A percentile compares a stretch with the other conserved stretches of the same genome.
These are phyloP conservation scores for Proteles cristata DNA, from an alignment of 2,113 vertebrate species.

Conservation along the genomic window DNA sequence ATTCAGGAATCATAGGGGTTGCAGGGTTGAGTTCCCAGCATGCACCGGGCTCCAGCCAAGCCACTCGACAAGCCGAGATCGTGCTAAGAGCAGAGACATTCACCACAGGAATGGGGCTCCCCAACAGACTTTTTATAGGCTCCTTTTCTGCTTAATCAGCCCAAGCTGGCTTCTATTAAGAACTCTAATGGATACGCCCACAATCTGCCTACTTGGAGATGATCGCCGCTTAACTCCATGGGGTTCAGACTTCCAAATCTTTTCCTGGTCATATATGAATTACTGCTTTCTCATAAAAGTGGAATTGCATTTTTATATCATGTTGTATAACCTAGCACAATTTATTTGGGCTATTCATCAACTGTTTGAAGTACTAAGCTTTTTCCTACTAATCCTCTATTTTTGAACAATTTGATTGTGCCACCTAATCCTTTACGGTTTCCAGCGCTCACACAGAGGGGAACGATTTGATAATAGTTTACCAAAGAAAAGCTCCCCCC, in stretches of 20 bases:
- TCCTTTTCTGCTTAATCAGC: not conserved
- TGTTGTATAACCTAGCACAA: not conserved
- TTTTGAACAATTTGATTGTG: slow-evolving; percentile 58
- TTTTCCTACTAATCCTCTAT: slow-evolving; percentile 46
- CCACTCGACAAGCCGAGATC: not conserved
- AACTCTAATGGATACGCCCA: not conserved
- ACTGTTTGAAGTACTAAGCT: slow-evolving; percentile 39
- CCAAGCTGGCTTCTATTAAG: not conserved
- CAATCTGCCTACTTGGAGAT: not conserved
- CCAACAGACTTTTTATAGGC: not conserved
- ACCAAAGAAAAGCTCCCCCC: not conserved
- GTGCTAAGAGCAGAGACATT: not conserved
- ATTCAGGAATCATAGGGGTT: not conserved
- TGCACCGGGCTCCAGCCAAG: not conserved
- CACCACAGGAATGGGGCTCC: not conserved
- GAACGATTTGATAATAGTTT: not conserved
- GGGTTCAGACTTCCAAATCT: not conserved
- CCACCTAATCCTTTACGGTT: slow-evolving; percentile 28
- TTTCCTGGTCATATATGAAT: not conserved
- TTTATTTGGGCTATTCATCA: slow-evolving; percentile 27
- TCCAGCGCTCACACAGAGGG: not conserved
- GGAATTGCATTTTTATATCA: slow-evolving; percentile 13
- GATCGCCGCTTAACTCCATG: not conserved
- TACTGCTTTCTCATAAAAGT: slow-evolving; percentile 21
- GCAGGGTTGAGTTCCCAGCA: not conserved